Base-by-base conservation (phyloP, 2,888 invertebrate genomes). In the Rosalia funebris region DNA sequence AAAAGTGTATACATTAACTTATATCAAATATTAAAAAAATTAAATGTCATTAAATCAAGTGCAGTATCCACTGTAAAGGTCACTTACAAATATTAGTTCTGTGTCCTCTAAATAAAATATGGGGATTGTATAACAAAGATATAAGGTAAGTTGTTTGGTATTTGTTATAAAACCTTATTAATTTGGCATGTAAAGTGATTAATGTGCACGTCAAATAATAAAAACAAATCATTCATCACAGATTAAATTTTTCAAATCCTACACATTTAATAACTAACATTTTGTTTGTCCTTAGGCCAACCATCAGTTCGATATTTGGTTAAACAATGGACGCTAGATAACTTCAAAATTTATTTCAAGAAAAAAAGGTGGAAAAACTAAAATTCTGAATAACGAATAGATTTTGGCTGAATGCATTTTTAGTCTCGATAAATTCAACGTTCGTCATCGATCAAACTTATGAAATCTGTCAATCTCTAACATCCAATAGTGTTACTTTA, bases 241-340 rank as follows among this genome's bases (percentile, higher is more conserved):
- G 55, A 47, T 54, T 50, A 50, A 50, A 50, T 55, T 48, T 34
- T 20, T 50, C 55, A 60, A 60, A 55, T 55, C 60, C 55, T 56
- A 16, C 47, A 12, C 17, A 41, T 41, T 17, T 15, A 20, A 42
- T 59, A 32, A 19, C 17, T 42, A 59, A 46, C 25, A 39, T 45
- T 20, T 31, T 11, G 11, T 44, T 15, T 50, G n/a, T 36, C 14
- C 11, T 47, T 50, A 57, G 57, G 57, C 57, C 57, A 44, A 34
- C 19, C 37, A 17, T 39, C 46, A 39, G 25, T 31, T 55, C 37
- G 37, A 37, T 32, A 10, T 48, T 48, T 34, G 17, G 36, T 34
- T 34, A 46, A 32, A 32, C 19, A 48, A 19, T 31, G 12, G 11
- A 17, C 19, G 16, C 48, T 48, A 19, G 17, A 36, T 16, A 32